Percentiles rank a stretch among this genome's conserved stretches.
phyloP scores from a whole-genome alignment of 2,797 vertebrate genomes.

The Loriculus beryllinus region DNA sequence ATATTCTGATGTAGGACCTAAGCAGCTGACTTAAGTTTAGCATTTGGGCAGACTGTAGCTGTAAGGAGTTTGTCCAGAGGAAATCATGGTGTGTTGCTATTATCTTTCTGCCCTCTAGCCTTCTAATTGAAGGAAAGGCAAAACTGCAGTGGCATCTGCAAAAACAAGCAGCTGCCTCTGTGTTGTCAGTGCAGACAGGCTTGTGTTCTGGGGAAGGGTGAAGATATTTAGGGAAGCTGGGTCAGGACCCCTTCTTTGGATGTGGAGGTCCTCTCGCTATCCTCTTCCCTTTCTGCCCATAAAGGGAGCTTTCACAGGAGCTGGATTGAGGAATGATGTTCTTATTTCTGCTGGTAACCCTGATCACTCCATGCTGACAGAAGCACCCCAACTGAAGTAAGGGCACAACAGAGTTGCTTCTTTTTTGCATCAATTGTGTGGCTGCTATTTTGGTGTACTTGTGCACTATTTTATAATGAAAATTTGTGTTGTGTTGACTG shows the following conservation, averaged over 20 bases:
- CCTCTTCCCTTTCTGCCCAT: neutral
- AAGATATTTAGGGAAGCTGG: neutral
- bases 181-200: neutral
- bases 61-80: neutral
- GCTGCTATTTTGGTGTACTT: neutral
- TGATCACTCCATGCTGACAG: neutral
- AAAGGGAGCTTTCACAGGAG: neutral
- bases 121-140: neutral
- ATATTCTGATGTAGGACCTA: neutral
- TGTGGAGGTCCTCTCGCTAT: neutral
- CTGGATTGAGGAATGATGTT: neutral
- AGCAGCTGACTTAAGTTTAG: neutral
- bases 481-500: rapidly evolving
- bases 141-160: neutral
- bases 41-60: neutral
- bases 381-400: neutral
- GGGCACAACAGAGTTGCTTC: neutral
- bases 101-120: neutral
- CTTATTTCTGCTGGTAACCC: neutral
- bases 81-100: neutral
- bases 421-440: neutral
- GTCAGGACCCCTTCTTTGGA: neutral
- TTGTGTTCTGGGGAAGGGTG: neutral
- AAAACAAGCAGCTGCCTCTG: neutral
- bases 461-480: neutral